Evolutionary conservation across 37 sponge, comb jelly and placozoan species (phyloP), one percentile per base, ranked within the genome.

Genomic region (Crambe crambe): DNA sequence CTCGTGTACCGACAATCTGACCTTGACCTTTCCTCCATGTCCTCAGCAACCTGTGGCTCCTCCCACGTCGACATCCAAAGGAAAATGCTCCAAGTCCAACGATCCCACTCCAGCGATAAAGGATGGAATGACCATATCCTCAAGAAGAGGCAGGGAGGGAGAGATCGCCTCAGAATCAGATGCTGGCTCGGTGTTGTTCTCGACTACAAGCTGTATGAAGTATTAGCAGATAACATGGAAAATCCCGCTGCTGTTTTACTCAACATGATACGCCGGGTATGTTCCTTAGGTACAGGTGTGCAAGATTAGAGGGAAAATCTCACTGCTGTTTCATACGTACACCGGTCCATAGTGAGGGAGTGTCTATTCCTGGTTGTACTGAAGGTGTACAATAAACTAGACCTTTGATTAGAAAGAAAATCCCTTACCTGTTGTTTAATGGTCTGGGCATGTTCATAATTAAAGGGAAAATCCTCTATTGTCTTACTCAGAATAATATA

Each of bases 1-100:
- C 59, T 89, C 40, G 79, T 89, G 54, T 89, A 89, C 54, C 90
- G 90, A 22, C 74, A 74, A 25, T 69, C 80, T 0, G 90, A 89
- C 69, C 56, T 89, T 10, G 69, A 76, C 21, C 2, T 17, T 34
- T 35, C 56, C 36, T 20, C 80, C 10, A 12, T 84, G 23, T 31
- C 64, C 15, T 72, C 74, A 54, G 65, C 61, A 34, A 47, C 74
- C 18, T 89, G 90, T 57, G 90, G 90, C 34, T 74, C 71, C 8
- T n/a, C 58, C 65, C 29, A 87, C 40, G 41, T 73, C 17, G 73
- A 22, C 58, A 74, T 74, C 38, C 18, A 72, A 20, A 67, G 56
- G 75, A 56, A 51, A 6, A 30, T 86, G 38, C 43, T 39, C 1
- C n/a, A 58, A 4, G 5, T 64, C 6, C 70, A 68, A 35, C 9